Evolutionary conservation across 1,140 invertebrate genomes (phyloP), one percentile per base, ranked within the genome.

Genomic region (Saxidomus purpurata): DNA sequence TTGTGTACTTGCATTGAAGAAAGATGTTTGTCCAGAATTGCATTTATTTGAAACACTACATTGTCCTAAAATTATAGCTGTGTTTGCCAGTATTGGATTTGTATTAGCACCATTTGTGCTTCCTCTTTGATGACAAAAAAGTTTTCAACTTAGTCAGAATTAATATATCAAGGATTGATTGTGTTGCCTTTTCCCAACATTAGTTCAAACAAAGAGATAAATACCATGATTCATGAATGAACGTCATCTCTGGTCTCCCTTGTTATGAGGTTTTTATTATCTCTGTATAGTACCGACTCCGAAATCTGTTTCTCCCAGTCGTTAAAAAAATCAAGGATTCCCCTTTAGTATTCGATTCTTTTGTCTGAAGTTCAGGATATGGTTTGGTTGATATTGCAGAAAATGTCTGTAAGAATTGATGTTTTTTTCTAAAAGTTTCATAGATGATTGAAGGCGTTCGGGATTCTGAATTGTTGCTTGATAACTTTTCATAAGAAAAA

Each of bases 41-140:
- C 34, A 6, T 52, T 90, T 85, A 25, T 31, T 43, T 1, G 67
- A 61, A 13, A 89, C 61, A 85, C 38, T 86, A 17, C n/a, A 34
- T 40, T 90, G 89, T 59, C 89, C 81, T 9, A 90, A 34, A 28
- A 67, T 77, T 28, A 90, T 86, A 6, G 89, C 82, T 31, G 89
- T 90, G 11, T 90, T 69, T 40, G 89, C 61, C n/a, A 90, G 40
- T 59, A 83, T 90, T 34, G 89, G 89, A 36, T 90, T 90, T 6
- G 82, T 81, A 49, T 90, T 90, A 15, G 81, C 38, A 3, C 89
- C 89, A 87, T 90, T 90, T 43, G 76, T 90, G 9, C 86, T 77
- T 0, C 89, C 89, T 25, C 89, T 69, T 76, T 87, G 83, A 28
- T 90, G 89, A 77, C 87, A 74, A 67, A 89, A 89, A 59, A 22